Evolutionary conservation across 2,797 vertebrate genomes (phyloP).

Genomic region (Premnoplex brunnescens): DNA sequence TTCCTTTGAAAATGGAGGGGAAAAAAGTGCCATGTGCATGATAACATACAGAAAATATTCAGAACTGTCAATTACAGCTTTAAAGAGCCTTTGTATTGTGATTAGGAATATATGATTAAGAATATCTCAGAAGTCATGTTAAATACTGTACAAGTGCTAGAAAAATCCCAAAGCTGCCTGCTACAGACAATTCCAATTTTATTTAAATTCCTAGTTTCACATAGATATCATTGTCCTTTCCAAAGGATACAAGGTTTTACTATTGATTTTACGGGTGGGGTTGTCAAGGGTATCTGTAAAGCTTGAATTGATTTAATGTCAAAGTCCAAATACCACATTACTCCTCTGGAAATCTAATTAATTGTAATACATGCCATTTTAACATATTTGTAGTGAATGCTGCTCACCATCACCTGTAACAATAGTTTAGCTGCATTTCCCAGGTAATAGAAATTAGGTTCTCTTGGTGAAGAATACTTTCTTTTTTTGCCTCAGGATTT

Average conservation of each 20-base stretch:
- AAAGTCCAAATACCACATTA: slow-evolving; percentile 72
- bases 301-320: slow-evolving; percentile 75
- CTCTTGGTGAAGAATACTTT: neutral
- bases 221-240: slow-evolving; percentile 63
- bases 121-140: slow-evolving; percentile 29
- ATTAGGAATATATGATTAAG: slow-evolving; percentile 7
- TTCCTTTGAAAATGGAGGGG: slow-evolving; percentile 23
- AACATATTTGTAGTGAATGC: slow-evolving; percentile 50
- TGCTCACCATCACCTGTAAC: slow-evolving; percentile 12
- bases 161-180: slow-evolving; percentile 37
- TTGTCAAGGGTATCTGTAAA: slow-evolving; percentile 62
- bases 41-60: slow-evolving; percentile 54
- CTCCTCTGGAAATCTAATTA: slow-evolving; percentile 73
- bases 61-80: slow-evolving; percentile 2
- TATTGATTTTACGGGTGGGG: slow-evolving; percentile 65
- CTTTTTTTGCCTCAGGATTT: neutral
- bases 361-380: slow-evolving; percentile 66
- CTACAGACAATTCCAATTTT: slow-evolving; percentile 44
- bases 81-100: neutral
- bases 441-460: neutral
- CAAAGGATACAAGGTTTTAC: slow-evolving; percentile 52
- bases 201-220: slow-evolving; percentile 56
- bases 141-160: slow-evolving; percentile 5
- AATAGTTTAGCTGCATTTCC: slow-evolving; percentile 14
- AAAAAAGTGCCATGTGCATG: neutral